A percentile compares a stretch with the other conserved stretches of the same genome.
phyloP scores from a whole-genome alignment of 2,888 invertebrate genomes.

The Ormyrus labotus region DNA sequence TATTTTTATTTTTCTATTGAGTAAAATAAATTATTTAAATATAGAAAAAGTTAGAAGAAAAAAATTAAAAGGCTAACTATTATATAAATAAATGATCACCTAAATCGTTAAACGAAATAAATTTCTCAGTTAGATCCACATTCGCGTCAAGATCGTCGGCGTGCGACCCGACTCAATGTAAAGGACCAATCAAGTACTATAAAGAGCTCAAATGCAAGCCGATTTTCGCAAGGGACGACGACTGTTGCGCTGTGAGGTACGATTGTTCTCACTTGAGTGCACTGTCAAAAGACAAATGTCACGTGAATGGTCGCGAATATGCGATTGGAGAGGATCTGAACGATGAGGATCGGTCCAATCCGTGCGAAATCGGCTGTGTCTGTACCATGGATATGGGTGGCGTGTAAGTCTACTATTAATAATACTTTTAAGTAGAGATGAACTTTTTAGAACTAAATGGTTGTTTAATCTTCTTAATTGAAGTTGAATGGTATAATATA shows the following conservation, averaged over 20 bases:
- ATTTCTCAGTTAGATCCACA: neutral
- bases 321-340: slow-evolving; percentile 58
- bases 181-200: slow-evolving; percentile 64
- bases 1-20: no score
- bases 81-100: no score
- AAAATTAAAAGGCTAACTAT: no score
- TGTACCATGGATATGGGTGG: slow-evolving; percentile 50
- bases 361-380: slow-evolving; percentile 65
- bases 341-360: slow-evolving; percentile 60
- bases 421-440: no score
- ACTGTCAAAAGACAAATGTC: slow-evolving; percentile 63
- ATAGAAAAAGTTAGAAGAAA: no score
- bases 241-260: slow-evolving; percentile 64
- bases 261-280: slow-evolving; percentile 63
- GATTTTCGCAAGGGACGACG: slow-evolving; percentile 59
- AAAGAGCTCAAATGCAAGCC: slow-evolving; percentile 63
- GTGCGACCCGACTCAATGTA: slow-evolving; percentile 62
- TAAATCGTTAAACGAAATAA: neutral
- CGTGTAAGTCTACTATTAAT: no score
- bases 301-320: slow-evolving; percentile 63
- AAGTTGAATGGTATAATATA: neutral
- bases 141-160: no score
- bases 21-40: no score
- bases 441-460: no score
- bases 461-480: no score